Evolutionary conservation across 2,888 invertebrate genomes (phyloP), one percentile per base, ranked within the genome.

Genomic region (Sesia apiformis): DNA sequence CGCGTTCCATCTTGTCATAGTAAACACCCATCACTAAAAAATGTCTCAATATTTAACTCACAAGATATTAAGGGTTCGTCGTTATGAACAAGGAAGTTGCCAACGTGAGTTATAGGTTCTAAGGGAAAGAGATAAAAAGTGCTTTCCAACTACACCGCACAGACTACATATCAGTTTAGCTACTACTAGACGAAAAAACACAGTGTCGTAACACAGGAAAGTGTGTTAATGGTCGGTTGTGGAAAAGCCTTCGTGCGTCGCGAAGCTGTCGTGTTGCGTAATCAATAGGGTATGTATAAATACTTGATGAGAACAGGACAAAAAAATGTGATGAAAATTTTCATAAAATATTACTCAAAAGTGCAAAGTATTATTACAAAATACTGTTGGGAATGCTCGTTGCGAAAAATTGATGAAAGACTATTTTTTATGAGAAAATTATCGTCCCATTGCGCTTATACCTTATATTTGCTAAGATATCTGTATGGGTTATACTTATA

Each of bases 91-190:
- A 50, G 53, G 51, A 56, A 46, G 42, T 39, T 51, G 40, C 53
- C 52, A 56, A 53, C 51, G 46, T 53, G 56, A 56, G 53, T 56
- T 53, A 56, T 56, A 43, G 50, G 51, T 38, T 51, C 43, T 39
- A 51, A 53, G 53, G 53, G 56, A 53, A 23, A 7, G 51, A 52
- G 55, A 55, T 55, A 55, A 53, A 53, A 53, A 8, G 40, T 38
- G 53, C 38, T 42, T 50, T 52, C 52, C 53, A 52, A 42, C 52
- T 46, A 49, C 39, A 23, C 8, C 4, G 4, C 43, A 43, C 46
- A 8, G 46, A 8, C 7, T 46, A 23, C 23, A 23, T 2, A 23
- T 8, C 46, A 8, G 5, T 46, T 46, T 8, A 46, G 46, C 8
- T 46, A 46, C 8, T 46, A 46, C 4, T 46, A 46, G 46, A 23